Evolutionary conservation across 2,797 vertebrate species (phyloP).

Genomic region (Oreochromis mossambicus): DNA sequence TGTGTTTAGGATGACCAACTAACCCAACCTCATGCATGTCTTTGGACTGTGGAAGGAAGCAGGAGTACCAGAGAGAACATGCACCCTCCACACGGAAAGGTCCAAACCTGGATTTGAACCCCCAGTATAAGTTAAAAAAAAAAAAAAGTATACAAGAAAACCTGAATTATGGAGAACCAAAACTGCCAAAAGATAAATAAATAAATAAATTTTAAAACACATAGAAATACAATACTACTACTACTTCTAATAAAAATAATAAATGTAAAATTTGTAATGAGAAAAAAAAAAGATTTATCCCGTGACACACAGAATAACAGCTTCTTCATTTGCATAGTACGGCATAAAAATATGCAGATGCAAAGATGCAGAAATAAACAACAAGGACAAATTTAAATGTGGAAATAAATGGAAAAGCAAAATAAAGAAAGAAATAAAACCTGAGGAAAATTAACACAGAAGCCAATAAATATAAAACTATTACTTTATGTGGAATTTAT

Average conservation of each 20-base stretch:
- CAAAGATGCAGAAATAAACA: not conserved
- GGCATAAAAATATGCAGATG: not conserved
- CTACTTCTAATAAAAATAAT: not conserved
- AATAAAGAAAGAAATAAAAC: accelerated
- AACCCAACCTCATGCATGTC: not conserved
- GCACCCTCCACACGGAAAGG: not conserved
- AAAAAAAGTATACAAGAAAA: accelerated
- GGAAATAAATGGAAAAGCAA: not conserved
- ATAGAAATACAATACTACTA: not conserved
- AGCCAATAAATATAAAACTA: not conserved
- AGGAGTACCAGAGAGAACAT: not conserved
- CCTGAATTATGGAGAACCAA: not conserved
- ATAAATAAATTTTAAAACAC: not conserved
- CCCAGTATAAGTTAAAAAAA: not conserved
- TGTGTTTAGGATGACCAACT: not conserved
- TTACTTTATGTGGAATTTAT: not conserved
- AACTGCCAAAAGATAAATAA: not conserved
- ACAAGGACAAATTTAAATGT: not conserved
- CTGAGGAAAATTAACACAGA: not conserved
- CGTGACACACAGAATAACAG: not conserved
- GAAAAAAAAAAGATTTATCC: not conserved
- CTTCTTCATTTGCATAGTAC: not conserved
- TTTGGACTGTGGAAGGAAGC: not conserved
- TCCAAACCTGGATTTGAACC: not conserved
- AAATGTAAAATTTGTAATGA: not conserved